A percentile compares a stretch with the other conserved stretches of the same genome.
These are phyloP conservation scores for Nomada fucata DNA, from an alignment of 2,888 invertebrate species.

Conservation along the genomic window DNA sequence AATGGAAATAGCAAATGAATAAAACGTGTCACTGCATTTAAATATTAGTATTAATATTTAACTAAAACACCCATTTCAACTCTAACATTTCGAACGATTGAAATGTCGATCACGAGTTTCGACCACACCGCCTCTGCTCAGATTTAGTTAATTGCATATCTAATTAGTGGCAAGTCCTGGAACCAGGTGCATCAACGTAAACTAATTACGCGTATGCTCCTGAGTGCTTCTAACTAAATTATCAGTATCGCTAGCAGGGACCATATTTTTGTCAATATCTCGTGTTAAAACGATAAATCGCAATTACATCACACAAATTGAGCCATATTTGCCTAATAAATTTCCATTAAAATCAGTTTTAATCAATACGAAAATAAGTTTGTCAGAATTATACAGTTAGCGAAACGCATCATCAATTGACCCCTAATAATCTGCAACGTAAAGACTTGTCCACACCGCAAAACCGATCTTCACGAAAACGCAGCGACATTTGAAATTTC, in stretches of 20 bases:
- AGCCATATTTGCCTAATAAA: neutral
- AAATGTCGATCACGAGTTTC: slow-evolving; percentile 17
- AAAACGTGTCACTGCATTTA: neutral
- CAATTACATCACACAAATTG: neutral
- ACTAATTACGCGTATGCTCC: slow-evolving; percentile 18
- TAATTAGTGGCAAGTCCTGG: slow-evolving; percentile 26
- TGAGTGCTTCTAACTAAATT: slow-evolving; percentile 25
- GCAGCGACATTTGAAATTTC: slow-evolving; percentile 24
- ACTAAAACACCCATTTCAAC: slow-evolving; percentile 10
- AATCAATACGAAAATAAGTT: too few relatives aligned
- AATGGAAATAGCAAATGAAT: neutral
- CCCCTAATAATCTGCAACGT: too few relatives aligned
- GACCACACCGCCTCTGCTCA: neutral
- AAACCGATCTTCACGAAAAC: neutral
- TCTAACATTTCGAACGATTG: slow-evolving; percentile 36
- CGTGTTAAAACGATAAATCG: neutral
- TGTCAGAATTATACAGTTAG: too few relatives aligned
- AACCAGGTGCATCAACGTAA: neutral
- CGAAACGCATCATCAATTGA: too few relatives aligned
- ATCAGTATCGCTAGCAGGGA: slow-evolving; percentile 6
- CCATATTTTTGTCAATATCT: neutral
- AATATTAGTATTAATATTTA: neutral
- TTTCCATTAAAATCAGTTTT: too few relatives aligned
- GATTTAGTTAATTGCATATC: slow-evolving; percentile 41
- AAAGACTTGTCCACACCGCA: too few relatives aligned